phyloP scores from a whole-genome alignment of 2,888 invertebrate genomes.

The Rhingia campestris region DNA sequence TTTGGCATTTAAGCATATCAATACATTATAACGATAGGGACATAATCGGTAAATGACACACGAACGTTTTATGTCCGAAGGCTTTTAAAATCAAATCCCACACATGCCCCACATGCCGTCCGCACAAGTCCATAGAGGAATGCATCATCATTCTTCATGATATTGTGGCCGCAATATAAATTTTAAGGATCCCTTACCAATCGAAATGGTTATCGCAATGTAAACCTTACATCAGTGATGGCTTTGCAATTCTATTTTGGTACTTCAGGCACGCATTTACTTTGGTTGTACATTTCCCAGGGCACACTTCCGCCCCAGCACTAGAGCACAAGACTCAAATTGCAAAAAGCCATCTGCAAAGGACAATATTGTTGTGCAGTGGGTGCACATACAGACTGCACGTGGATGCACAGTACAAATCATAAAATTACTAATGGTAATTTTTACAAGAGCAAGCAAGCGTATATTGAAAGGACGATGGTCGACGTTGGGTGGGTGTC shows the following conservation, averaged over 20 bases:
- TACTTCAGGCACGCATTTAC: constrained; percentile 48
- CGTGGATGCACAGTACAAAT: constrained; percentile 62
- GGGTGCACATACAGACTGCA: constrained; percentile 2
- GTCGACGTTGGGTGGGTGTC: neutral
- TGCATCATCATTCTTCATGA: constrained; percentile 4
- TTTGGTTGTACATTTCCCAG: constrained; percentile 1
- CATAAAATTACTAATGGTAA: constrained; percentile 63
- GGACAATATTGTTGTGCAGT: neutral
- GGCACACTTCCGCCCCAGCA: constrained; percentile 8
- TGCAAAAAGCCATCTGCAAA: constrained; percentile 12
- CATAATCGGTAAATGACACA: constrained; percentile 36
- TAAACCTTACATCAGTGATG: constrained; percentile 20
- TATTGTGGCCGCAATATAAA: constrained; percentile 7
- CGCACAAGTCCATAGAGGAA: neutral
- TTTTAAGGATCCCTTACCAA: constrained; percentile 9
- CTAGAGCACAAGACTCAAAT: neutral
- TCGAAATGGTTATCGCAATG: constrained; percentile 16
- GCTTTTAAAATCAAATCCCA: constrained; percentile 5
- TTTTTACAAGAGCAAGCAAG: constrained; percentile 41
- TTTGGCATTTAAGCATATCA: constrained; percentile 26
- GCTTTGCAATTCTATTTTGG: constrained; percentile 12
- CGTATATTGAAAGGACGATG: constrained; percentile 26
- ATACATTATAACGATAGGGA: constrained; percentile 34
- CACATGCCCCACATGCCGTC: neutral
- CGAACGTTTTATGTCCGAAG: constrained; percentile 26